Evolutionary conservation across 92 coral and sea anemone genomes (phyloP), one percentile per base, ranked within the genome.

Genomic region (Montipora capitata): DNA sequence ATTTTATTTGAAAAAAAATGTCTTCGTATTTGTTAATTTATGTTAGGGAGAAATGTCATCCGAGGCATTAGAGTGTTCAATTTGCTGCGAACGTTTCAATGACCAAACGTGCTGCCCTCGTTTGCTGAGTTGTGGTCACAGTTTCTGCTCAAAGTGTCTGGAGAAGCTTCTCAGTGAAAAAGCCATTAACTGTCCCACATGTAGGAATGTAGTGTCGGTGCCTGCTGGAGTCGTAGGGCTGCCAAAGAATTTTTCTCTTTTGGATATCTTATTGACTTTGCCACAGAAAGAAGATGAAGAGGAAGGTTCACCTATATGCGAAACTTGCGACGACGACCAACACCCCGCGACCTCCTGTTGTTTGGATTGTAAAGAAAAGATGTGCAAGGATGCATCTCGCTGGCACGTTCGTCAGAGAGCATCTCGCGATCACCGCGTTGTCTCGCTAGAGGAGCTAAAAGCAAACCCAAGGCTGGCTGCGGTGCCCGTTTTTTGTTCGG

Each of bases 41-140:
- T 49, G 0, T 49, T 6, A 10, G 15, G 20, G 15, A 3, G 15
- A 16, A 58, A 57, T 58, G 64, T 1, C 64, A 10, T 7, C 64
- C 64, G 15, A 58, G 40, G 70, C n/a, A 7, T 56, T 42, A 39
- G 57, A 71, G 35, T 71, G 76, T n/a, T 16, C 76, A 41, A 15
- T 71, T 13, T 71, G 76, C 54, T 41, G 54, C 7, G 76, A 71
- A 15, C 56, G 13, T 41, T 71, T 71, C 38, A 38, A 71, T 71
- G 76, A 71, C 14, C 35, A 71, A n/a, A 8, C 3, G 35, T 6
- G 6, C 56, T 71, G 76, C 9, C 76, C 76, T 41, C 76, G 76
- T 71, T 5, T 41, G 76, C 76, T 71, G 56, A 71, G 76, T 44
- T 71, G 76, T 42, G 76, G 76, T 71, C 76, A 71, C 76, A 71